These are phyloP conservation scores for Athetis lepigone DNA, from an alignment of 2,888 invertebrate species.

Conservation along the genomic window DNA sequence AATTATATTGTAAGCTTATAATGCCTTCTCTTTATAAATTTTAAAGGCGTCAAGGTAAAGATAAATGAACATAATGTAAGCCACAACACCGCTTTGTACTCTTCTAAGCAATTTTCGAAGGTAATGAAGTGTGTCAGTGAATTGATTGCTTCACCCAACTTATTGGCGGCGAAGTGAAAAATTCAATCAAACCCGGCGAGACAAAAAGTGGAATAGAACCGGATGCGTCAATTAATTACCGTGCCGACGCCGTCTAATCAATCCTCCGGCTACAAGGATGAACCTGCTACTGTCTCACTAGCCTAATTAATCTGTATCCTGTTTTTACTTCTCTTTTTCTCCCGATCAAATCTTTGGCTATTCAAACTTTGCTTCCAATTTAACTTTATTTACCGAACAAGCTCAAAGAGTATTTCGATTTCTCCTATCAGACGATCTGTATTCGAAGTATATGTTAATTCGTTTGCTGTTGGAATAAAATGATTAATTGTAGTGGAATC, in stretches of 20 bases:
- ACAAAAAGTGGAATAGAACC: slow-evolving; percentile 74
- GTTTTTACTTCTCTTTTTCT: slow-evolving; percentile 62
- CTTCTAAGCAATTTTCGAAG: slow-evolving; percentile 23
- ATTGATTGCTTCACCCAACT: slow-evolving; percentile 52
- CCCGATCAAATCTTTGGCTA: slow-evolving; percentile 44
- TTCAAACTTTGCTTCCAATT: slow-evolving; percentile 52
- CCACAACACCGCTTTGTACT: slow-evolving; percentile 26
- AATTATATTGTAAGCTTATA: not conserved
- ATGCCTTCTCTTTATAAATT: slow-evolving; percentile 8
- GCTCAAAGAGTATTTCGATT: slow-evolving; percentile 34
- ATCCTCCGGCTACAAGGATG: slow-evolving; percentile 71
- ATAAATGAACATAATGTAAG: slow-evolving; percentile 9
- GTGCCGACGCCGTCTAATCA: slow-evolving; percentile 73
- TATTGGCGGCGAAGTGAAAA: slow-evolving; percentile 60
- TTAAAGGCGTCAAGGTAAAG: slow-evolving; percentile 3
- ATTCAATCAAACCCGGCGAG: slow-evolving; percentile 71
- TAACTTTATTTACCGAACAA: slow-evolving; percentile 45
- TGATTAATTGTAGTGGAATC: slow-evolving; percentile 49
- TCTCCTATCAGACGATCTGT: slow-evolving; percentile 25
- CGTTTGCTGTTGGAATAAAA: slow-evolving; percentile 40
- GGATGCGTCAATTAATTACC: slow-evolving; percentile 78
- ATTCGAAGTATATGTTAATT: slow-evolving; percentile 53
- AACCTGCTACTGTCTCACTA: slow-evolving; percentile 65
- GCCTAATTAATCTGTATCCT: slow-evolving; percentile 65
- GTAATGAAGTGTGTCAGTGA: slow-evolving; percentile 49